Evolutionary conservation across 1,140 invertebrate species (phyloP), one percentile per base, ranked within the genome.

Genomic region (Cephus cinctus): DNA sequence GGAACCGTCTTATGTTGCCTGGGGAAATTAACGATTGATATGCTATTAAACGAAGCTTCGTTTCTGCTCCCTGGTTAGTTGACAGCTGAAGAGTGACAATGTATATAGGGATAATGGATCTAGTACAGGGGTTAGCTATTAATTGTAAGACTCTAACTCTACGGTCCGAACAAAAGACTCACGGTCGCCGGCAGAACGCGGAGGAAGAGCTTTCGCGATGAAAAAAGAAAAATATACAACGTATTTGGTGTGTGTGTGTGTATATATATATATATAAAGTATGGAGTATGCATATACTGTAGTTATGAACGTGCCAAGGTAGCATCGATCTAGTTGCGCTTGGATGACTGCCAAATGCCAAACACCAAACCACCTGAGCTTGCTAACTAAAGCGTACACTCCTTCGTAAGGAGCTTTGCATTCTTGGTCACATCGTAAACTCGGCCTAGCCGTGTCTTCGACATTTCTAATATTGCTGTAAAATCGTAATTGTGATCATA

Each of bases 1-100:
- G 84, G 74, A 98, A 98, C 54, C 96, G 83, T 52, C 95, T 83
- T 51, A 96, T 94, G 67, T 97, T 97, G 41, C 94, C 94, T 94
- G 70, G 19, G 67, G 55, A 50, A 42, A 58, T 35, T 20, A 44
- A 45, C 54, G 12, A 38, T 43, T 45, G 9, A 38, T 19, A 8
- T n/a, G 14, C 39, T n/a, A n/a, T n/a, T n/a, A n/a, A n/a, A n/a
- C n/a, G n/a, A n/a, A n/a, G n/a, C n/a, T n/a, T n/a, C n/a, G n/a
- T n/a, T n/a, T n/a, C n/a, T n/a, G n/a, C n/a, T n/a, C n/a, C n/a
- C n/a, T n/a, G n/a, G n/a, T n/a, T n/a, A n/a, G n/a, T n/a, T n/a
- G n/a, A n/a, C n/a, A n/a, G n/a, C n/a, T n/a, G n/a, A n/a, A n/a
- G n/a, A n/a, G n/a, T n/a, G n/a, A n/a, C n/a, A n/a, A n/a, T n/a